These are phyloP conservation scores for Gorsachius goisagi DNA, from an alignment of 2,113 vertebrate genomes.

Conservation along the genomic window DNA sequence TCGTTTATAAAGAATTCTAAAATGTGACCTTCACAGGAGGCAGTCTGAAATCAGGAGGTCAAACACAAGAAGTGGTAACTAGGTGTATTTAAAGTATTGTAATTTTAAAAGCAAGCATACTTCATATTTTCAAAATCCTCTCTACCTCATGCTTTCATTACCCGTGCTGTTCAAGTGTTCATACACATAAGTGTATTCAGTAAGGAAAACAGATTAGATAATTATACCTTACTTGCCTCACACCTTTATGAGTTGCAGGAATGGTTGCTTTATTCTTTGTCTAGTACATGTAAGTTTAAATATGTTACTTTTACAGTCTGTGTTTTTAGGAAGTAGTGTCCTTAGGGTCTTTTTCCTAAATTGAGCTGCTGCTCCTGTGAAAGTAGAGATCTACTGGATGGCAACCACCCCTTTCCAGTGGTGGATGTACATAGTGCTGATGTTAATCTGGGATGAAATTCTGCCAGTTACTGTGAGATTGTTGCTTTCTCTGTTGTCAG, in stretches of 20 bases:
- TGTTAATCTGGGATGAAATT: background rate
- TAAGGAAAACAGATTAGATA: background rate
- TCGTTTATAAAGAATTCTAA: constrained; percentile 61
- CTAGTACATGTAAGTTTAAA: background rate
- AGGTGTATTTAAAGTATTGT: background rate
- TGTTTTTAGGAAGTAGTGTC: background rate
- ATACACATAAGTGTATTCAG: background rate
- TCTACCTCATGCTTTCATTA: background rate
- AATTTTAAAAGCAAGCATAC: background rate
- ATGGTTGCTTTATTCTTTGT: background rate
- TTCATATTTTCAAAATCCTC: background rate
- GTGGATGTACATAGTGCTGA: background rate
- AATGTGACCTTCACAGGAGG: background rate
- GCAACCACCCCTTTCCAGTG: background rate
- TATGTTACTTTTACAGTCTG: background rate
- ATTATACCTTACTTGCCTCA: background rate
- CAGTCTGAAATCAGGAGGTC: constrained; percentile 39
- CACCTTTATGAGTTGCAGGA: background rate
- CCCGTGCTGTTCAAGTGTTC: background rate
- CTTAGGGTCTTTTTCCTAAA: background rate
- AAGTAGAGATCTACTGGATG: background rate
- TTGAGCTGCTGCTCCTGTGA: background rate
- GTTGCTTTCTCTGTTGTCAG: background rate
- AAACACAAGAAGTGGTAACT: background rate
- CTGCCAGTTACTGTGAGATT: background rate